Conservation (phyloP, 2,113 vertebrate genomes). For the Sapajus apella region DNA sequence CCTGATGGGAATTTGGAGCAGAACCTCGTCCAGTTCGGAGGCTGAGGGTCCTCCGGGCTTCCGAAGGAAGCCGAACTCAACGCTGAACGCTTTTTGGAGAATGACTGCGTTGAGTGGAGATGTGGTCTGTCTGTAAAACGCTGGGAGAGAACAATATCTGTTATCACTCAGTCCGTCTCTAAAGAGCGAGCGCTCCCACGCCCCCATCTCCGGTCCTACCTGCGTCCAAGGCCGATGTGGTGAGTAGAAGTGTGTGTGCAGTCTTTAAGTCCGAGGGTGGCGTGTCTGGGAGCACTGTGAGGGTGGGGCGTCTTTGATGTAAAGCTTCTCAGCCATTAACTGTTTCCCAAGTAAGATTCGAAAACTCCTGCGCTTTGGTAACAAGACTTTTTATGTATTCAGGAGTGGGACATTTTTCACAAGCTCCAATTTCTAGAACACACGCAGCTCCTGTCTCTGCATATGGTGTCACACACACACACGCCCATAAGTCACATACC, state of each 20-base stretch:
- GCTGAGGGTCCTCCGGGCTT: neutral
- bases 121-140: neutral
- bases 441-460: neutral
- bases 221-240: neutral
- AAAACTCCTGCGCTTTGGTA: conserved; percentile 41
- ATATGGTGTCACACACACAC: neutral
- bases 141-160: neutral
- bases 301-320: neutral
- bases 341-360: neutral
- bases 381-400: neutral
- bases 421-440: neutral
- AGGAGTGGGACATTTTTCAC: neutral
- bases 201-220: neutral
- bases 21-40: neutral
- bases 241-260: conserved; percentile 31
- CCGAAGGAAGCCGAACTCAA: neutral
- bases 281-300: neutral
- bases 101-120: neutral
- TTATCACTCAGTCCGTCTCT: neutral
- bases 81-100: neutral
- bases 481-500: neutral
- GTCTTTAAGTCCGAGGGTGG: neutral
- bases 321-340: neutral
- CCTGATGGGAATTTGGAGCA: neutral
- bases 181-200: neutral